A percentile compares a stretch with the other conserved stretches of the same genome.
These are phyloP conservation scores for Amphipyra berbera DNA, from an alignment of 2,888 invertebrate genomes.

Conservation along the genomic window DNA sequence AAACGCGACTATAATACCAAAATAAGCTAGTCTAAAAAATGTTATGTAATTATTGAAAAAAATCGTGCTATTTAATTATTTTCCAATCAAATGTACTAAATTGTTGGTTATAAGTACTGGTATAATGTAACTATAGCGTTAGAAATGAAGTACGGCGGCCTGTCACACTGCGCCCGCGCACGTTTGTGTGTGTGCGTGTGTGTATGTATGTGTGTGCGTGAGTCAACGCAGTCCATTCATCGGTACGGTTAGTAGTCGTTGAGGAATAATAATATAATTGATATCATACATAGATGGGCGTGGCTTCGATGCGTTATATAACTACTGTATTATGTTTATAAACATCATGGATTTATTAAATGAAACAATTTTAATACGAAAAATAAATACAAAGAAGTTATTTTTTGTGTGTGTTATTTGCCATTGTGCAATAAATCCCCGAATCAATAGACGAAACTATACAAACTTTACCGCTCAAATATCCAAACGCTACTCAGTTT, in stretches of 20 bases:
- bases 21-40: conserved; percentile 56
- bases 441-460: too few species aligned
- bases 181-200: conserved; percentile 55
- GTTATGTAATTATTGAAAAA: conserved; percentile 37
- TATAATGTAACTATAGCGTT: conserved; percentile 37
- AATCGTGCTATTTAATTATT: conserved; percentile 43
- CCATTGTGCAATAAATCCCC: background rate
- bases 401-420: conserved; percentile 64
- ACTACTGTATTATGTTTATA: conserved; percentile 88
- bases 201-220: conserved; percentile 56
- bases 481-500: too few species aligned
- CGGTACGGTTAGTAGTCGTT: conserved; percentile 69
- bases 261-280: conserved; percentile 73
- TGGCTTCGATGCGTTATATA: conserved; percentile 82
- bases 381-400: conserved; percentile 86
- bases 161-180: conserved; percentile 54
- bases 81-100: conserved; percentile 31
- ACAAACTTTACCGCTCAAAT: too few species aligned
- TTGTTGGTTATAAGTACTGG: conserved; percentile 31
- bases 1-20: conserved; percentile 50
- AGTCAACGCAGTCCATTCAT: conserved; percentile 61
- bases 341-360: conserved; percentile 88
- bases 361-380: conserved; percentile 84
- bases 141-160: conserved; percentile 56
- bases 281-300: conserved; percentile 79